These are phyloP conservation scores for Pristionchus arcanus DNA, from an alignment of 2,888 invertebrate species.

Conservation along the genomic window DNA sequence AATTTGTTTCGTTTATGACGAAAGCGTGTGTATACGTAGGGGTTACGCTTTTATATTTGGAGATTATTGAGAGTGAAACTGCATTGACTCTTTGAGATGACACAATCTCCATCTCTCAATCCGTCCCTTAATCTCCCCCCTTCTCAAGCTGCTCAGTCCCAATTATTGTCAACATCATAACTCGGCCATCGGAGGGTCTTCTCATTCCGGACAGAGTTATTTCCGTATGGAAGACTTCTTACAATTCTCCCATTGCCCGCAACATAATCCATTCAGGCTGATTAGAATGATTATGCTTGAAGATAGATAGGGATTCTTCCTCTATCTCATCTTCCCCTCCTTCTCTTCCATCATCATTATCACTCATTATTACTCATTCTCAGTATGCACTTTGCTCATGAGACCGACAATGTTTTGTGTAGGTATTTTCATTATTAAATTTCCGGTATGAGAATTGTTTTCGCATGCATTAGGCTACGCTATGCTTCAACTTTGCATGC, in stretches of 20 bases:
- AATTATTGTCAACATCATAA: slow-evolving; percentile 27
- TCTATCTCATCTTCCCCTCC: neutral
- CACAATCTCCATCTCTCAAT: slow-evolving; percentile 3
- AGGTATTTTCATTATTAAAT: too few species aligned
- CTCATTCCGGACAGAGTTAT: slow-evolving; percentile 20
- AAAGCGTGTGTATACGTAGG: too few species aligned
- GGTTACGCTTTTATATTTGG: neutral
- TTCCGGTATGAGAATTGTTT: too few species aligned
- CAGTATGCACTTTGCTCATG: neutral
- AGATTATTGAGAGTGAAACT: slow-evolving; percentile 23
- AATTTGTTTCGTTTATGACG: too few species aligned
- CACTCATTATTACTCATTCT: slow-evolving; percentile 5
- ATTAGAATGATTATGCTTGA: slow-evolving; percentile 19
- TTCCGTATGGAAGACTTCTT: neutral
- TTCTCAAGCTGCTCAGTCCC: neutral
- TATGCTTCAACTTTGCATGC: too few species aligned
- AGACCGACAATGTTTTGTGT: too few species aligned
- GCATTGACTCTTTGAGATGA: neutral
- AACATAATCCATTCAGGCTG: slow-evolving; percentile 20
- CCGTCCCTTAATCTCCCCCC: neutral
- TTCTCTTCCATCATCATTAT: neutral
- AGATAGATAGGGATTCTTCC: slow-evolving; percentile 2
- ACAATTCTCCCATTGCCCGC: slow-evolving; percentile 1
- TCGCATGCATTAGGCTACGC: too few species aligned
- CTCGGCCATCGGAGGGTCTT: slow-evolving; percentile 15